These are phyloP conservation scores for Hydrolagus affinis DNA, from an alignment of 2,113 vertebrate species.

Conservation along the genomic window DNA sequence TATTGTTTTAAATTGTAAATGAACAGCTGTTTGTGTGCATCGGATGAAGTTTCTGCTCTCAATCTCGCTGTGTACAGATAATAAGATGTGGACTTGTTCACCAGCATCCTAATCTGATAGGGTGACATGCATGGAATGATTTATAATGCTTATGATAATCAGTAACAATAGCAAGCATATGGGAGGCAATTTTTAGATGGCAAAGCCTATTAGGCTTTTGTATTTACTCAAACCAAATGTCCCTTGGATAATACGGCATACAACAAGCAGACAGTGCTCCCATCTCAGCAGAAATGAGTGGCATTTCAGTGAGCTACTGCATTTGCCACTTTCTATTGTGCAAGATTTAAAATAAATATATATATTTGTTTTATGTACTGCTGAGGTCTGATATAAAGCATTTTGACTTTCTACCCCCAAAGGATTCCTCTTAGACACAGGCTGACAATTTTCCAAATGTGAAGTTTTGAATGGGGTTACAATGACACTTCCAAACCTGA, in stretches of 20 bases:
- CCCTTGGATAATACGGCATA: not conserved
- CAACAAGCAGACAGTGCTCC: not conserved
- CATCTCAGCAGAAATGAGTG: not conserved
- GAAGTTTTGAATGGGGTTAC: too few species aligned
- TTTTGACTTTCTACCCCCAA: not conserved
- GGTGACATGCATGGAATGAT: not conserved
- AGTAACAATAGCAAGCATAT: not conserved
- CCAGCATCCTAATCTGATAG: not conserved
- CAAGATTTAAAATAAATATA: not conserved
- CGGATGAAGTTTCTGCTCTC: not conserved
- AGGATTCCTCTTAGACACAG: not conserved
- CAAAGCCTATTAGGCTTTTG: conserved; percentile 2
- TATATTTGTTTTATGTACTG: not conserved
- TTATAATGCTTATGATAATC: not conserved
- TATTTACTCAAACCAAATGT: not conserved
- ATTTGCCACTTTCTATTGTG: too few species aligned
- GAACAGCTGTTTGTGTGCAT: not conserved
- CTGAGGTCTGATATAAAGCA: not conserved
- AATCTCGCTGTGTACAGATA: not conserved
- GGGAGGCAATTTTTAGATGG: not conserved
- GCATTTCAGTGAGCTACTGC: not conserved
- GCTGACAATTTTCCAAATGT: too few species aligned
- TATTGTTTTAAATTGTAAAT: not conserved
- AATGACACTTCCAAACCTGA: too few species aligned
- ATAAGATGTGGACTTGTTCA: not conserved